A percentile compares a stretch with the other conserved stretches of the same genome.
Conservation (phyloP, 2,888 invertebrate species). For the Archips crataeganus region DNA sequence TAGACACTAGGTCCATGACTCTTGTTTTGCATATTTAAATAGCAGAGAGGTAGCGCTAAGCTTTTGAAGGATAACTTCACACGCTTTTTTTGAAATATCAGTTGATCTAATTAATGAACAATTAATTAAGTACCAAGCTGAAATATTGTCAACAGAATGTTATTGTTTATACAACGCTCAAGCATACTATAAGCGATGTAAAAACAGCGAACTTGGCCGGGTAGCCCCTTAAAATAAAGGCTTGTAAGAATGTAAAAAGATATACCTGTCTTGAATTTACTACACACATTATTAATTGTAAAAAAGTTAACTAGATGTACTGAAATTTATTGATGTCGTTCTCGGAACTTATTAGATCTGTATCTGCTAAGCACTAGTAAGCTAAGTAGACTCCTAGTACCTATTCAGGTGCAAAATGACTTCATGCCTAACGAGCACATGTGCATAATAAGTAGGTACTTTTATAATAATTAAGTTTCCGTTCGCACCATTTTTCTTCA, state of each 20-base stretch:
- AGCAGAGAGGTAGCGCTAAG: not conserved
- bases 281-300: not conserved
- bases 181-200: too few relatives aligned
- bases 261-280: not conserved
- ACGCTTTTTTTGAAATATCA: not conserved
- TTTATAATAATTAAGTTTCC: slow-evolving; percentile 3
- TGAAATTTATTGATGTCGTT: slow-evolving; percentile 25
- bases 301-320: not conserved
- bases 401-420: slow-evolving; percentile 31
- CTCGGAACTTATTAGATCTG: slow-evolving; percentile 19
- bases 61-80: slow-evolving; percentile 4
- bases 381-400: slow-evolving; percentile 23
- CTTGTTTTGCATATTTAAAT: slow-evolving; percentile 7
- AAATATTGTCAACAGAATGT: too few relatives aligned
- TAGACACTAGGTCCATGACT: not conserved
- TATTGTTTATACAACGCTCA: too few relatives aligned
- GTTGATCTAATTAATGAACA: too few relatives aligned
- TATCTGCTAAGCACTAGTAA: slow-evolving; percentile 18
- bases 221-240: too few relatives aligned
- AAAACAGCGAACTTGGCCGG: too few relatives aligned
- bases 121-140: too few relatives aligned
- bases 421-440: slow-evolving; percentile 30
- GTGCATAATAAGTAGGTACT: slow-evolving; percentile 29
- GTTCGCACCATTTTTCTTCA: slow-evolving; percentile 32
- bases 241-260: not conserved